Conservation (phyloP, 2,113 vertebrate species). For the Nanger granti region DNA sequence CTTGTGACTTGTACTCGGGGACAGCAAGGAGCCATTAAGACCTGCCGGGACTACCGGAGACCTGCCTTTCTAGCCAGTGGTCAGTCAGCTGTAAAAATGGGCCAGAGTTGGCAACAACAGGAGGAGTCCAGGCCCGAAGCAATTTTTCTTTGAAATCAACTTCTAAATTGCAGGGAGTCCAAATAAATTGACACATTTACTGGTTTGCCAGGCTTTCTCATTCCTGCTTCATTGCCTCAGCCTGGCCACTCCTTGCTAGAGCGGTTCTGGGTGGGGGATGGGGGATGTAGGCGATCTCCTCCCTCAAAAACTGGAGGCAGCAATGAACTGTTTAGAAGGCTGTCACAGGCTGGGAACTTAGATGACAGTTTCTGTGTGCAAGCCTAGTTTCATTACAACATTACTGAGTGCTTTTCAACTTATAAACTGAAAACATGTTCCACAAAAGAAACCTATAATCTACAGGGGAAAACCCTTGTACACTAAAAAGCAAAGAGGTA, state of each 20-base stretch:
- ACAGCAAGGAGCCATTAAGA: background rate
- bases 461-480: background rate
- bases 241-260: background rate
- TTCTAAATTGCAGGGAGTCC: conserved; percentile 51
- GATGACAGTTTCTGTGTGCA: background rate
- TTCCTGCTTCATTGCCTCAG: background rate
- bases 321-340: background rate
- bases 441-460: background rate
- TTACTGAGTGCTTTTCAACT: background rate
- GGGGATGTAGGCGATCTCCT: background rate
- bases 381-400: background rate
- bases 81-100: conserved; percentile 70
- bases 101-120: conserved; percentile 45
- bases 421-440: background rate
- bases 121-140: conserved; percentile 60
- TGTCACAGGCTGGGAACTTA: background rate
- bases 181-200: conserved; percentile 49
- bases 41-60: background rate
- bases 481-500: background rate
- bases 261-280: background rate
- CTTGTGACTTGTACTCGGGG: background rate
- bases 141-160: conserved; percentile 50
- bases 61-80: background rate
- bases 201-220: background rate
- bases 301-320: background rate